A percentile compares a stretch with the other conserved stretches of the same genome.
phyloP scores from a whole-genome alignment of 2,113 vertebrate genomes.

The Phoxinus phoxinus region DNA sequence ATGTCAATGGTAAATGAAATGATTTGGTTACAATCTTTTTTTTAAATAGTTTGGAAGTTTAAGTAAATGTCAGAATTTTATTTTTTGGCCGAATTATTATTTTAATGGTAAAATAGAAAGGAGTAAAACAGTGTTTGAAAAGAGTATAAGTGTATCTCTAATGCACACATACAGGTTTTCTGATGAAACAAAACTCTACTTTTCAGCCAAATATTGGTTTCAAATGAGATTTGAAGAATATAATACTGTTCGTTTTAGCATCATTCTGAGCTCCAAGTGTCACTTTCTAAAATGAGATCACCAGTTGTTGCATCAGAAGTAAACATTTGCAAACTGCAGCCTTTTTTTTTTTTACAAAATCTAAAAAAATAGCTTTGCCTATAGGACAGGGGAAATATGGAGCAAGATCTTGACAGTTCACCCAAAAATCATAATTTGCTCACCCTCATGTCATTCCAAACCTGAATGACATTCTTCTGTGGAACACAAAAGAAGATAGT shows the following conservation, averaged over 20 bases:
- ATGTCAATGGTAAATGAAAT: neutral
- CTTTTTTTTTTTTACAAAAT: neutral
- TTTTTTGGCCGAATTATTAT: neutral
- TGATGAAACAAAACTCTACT: neutral
- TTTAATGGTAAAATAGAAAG: neutral
- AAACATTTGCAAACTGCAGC: neutral
- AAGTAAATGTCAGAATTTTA: neutral
- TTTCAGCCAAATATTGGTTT: neutral
- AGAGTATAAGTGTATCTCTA: neutral
- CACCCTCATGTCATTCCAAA: neutral
- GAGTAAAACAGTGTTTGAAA: neutral
- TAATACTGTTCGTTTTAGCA: neutral
- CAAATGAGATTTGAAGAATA: constrained; percentile 1
- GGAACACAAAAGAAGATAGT: neutral
- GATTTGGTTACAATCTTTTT: neutral
- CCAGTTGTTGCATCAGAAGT: neutral
- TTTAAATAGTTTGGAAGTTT: neutral
- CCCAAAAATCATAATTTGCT: neutral
- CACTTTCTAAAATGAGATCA: constrained; percentile 11
- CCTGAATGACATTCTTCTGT: neutral
- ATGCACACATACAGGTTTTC: neutral
- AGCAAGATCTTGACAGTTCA: neutral
- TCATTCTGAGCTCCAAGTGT: neutral
- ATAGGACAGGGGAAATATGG: neutral
- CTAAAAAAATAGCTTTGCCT: neutral